Conservation (phyloP, 1,140 invertebrate species). For the Drosophila sechellia region DNA sequence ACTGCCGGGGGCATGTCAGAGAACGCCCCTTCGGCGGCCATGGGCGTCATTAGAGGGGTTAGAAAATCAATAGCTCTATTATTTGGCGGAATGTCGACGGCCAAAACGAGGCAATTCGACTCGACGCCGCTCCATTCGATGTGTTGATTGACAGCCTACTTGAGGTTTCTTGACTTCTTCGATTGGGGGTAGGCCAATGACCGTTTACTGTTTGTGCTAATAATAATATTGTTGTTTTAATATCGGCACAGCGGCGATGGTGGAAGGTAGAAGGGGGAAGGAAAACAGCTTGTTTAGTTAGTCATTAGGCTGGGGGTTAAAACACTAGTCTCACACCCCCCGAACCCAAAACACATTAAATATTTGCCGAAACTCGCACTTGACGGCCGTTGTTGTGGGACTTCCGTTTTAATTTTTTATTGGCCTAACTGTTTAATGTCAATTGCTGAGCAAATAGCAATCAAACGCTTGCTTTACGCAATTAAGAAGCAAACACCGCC, state of each 20-base stretch:
- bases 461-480: slow-evolving; percentile 77
- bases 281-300: slow-evolving; percentile 50
- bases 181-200: slow-evolving; percentile 56
- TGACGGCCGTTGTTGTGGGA: slow-evolving; percentile 26
- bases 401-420: slow-evolving; percentile 77
- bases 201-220: slow-evolving; percentile 53
- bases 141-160: slow-evolving; percentile 80
- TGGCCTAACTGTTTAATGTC: slow-evolving; percentile 78
- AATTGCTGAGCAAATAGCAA: slow-evolving; percentile 78
- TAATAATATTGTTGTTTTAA: slow-evolving; percentile 70
- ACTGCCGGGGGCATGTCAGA: slow-evolving; percentile 48
- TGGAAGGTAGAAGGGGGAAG: background rate
- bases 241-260: slow-evolving; percentile 13
- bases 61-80: slow-evolving; percentile 80
- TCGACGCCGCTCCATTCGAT: slow-evolving; percentile 22
- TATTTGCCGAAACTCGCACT: slow-evolving; percentile 72
- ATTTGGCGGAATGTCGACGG: slow-evolving; percentile 57
- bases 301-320: slow-evolving; percentile 33
- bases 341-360: slow-evolving; percentile 50
- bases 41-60: slow-evolving; percentile 55
- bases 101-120: slow-evolving; percentile 25
- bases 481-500: slow-evolving; percentile 66
- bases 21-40: slow-evolving; percentile 42
- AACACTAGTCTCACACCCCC: slow-evolving; percentile 5
- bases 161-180: slow-evolving; percentile 72